Percentiles rank a stretch among this genome's conserved stretches.
Evolutionary conservation across 2,888 invertebrate species (phyloP).

Genomic region (Drosophila rubida): DNA sequence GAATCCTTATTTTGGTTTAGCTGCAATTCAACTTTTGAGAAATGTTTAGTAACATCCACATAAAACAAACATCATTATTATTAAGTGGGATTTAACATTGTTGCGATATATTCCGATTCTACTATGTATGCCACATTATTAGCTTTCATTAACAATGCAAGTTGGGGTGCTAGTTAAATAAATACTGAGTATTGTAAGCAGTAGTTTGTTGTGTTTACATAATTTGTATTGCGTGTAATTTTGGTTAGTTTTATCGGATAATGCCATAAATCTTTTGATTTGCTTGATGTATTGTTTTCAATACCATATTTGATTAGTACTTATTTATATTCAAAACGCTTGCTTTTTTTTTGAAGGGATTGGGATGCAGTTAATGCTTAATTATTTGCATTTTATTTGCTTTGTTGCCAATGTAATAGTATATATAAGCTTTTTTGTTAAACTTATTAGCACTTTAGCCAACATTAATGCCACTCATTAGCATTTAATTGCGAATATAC

Average conservation of each 20-base stretch:
- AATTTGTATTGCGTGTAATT: too few species aligned
- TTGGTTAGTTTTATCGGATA: background rate
- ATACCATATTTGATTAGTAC: slow-evolving; percentile 26
- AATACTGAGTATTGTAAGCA: too few species aligned
- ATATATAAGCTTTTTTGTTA: slow-evolving; percentile 27
- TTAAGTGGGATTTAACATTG: too few species aligned
- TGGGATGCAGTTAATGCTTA: background rate
- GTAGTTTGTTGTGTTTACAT: too few species aligned
- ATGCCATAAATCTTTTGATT: slow-evolving; percentile 4
- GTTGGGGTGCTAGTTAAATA: background rate
- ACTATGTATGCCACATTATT: too few species aligned
- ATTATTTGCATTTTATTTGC: background rate
- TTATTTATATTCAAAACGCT: slow-evolving; percentile 9
- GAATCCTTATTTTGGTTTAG: too few species aligned
- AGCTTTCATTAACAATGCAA: too few species aligned
- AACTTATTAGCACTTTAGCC: slow-evolving; percentile 53
- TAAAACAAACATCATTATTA: too few species aligned
- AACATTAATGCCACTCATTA: slow-evolving; percentile 65
- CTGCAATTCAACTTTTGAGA: too few species aligned
- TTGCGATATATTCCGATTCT: too few species aligned
- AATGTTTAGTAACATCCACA: too few species aligned
- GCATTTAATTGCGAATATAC: slow-evolving; percentile 66
- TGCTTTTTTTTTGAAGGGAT: background rate
- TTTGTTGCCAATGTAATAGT: slow-evolving; percentile 11
- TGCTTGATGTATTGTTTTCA: background rate